Conservation (phyloP, 2,888 invertebrate genomes). For the Caenorhabditis imperialis region DNA sequence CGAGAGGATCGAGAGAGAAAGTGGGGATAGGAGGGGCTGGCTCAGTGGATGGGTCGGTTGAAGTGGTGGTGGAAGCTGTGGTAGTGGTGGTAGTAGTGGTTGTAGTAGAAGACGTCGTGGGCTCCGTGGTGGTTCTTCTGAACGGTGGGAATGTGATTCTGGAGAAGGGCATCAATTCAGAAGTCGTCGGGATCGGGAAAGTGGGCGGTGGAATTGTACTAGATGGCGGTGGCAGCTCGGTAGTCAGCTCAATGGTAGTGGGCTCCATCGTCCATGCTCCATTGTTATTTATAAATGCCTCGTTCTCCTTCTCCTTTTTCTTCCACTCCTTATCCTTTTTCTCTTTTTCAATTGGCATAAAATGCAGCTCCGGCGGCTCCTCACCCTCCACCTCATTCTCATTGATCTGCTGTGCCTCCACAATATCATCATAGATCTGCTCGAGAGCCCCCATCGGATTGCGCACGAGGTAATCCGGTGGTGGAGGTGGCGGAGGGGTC, state of each 20-base stretch:
- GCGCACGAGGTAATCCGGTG: neutral
- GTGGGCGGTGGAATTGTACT: conserved; percentile 31
- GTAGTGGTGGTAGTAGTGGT: neutral
- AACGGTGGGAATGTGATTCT: conserved; percentile 36
- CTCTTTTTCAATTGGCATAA: conserved; percentile 17
- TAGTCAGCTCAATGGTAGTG: conserved; percentile 19
- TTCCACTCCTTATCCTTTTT: conserved; percentile 27
- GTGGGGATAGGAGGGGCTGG: conserved; percentile 18
- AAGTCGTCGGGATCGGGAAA: conserved; percentile 13
- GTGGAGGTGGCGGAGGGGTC: neutral
- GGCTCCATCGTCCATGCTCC: conserved; percentile 51
- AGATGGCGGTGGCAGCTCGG: conserved; percentile 20
- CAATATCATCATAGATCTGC: conserved; percentile 53
- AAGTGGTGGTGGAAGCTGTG: neutral
- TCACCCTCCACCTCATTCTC: conserved; percentile 29
- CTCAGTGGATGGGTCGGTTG: neutral
- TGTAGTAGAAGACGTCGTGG: neutral
- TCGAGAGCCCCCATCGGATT: conserved; percentile 25
- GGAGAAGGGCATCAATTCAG: conserved; percentile 13
- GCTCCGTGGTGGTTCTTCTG: conserved; percentile 15
- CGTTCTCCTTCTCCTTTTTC: conserved; percentile 18
- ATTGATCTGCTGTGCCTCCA: conserved; percentile 42
- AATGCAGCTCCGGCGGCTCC: conserved; percentile 3
- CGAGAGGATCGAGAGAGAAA: conserved; percentile 35
- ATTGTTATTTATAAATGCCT: conserved; percentile 39